Evolutionary conservation across 2,113 vertebrate genomes (phyloP).

Genomic region (Oxyruncus cristatus): DNA sequence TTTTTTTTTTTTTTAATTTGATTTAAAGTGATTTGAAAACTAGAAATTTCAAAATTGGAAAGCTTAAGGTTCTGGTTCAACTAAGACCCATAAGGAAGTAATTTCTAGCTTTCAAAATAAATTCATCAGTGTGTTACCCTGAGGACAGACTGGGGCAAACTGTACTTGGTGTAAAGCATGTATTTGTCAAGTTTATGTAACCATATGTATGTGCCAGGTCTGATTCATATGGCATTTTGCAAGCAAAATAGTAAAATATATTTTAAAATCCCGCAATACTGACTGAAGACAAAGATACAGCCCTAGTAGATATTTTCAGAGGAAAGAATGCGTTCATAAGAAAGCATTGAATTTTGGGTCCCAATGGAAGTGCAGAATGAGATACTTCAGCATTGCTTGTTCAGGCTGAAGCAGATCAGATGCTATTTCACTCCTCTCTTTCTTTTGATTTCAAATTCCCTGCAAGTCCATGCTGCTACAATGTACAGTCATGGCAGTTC

Average conservation of each 20-base stretch:
- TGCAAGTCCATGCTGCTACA: background rate
- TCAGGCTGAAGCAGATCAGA: conserved; percentile 2
- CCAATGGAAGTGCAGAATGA: background rate
- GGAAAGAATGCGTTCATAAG: conserved; percentile 1
- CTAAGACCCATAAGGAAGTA: conserved; percentile 14
- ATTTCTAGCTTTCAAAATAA: conserved; percentile 38
- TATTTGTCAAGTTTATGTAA: background rate
- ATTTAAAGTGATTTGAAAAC: background rate
- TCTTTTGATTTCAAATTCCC: background rate
- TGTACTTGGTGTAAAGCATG: background rate
- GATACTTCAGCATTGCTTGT: background rate
- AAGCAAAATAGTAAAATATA: conserved; percentile 14
- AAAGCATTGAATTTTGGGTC: background rate
- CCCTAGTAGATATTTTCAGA: conserved; percentile 3
- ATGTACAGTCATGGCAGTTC: background rate
- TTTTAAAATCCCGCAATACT: background rate
- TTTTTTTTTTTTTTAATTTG: background rate
- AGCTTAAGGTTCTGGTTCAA: conserved; percentile 14
- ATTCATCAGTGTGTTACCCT: background rate
- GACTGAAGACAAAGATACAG: background rate
- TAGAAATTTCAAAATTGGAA: background rate
- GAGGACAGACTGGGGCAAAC: background rate
- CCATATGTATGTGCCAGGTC: background rate
- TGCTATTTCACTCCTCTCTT: background rate
- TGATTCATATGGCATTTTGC: background rate